Percentiles rank a stretch among this genome's conserved stretches.
These are phyloP conservation scores for Thamnophis sirtalis DNA, from an alignment of 2,113 vertebrate species.

Conservation along the genomic window DNA sequence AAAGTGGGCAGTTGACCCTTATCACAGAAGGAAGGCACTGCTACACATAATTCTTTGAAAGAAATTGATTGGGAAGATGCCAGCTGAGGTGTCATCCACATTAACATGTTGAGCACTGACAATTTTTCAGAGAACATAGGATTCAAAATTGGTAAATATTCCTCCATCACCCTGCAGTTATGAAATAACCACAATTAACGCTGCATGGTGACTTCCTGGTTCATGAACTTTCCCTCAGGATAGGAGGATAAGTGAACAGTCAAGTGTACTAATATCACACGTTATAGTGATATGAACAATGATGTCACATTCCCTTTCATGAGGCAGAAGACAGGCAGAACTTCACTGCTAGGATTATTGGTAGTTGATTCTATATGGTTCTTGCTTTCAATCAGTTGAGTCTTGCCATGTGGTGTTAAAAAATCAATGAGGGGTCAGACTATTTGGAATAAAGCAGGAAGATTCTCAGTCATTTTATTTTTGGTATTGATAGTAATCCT, in stretches of 20 bases:
- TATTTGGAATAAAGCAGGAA: background rate
- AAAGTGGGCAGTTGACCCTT: background rate
- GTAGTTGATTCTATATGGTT: background rate
- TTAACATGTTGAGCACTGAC: background rate
- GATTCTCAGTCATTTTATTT: background rate
- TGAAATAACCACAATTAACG: background rate
- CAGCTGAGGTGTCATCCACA: background rate
- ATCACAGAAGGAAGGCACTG: background rate
- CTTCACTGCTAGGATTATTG: background rate
- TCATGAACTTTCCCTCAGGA: background rate
- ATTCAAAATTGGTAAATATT: background rate
- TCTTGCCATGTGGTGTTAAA: background rate
- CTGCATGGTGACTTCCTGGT: background rate
- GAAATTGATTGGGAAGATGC: background rate
- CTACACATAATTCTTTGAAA: background rate
- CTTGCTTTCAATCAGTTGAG: background rate
- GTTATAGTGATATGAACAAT: background rate
- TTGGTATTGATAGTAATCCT: too few relatives aligned
- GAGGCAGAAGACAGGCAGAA: background rate
- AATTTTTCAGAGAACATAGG: background rate
- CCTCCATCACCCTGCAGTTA: background rate
- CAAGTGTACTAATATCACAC: background rate
- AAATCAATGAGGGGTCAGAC: background rate
- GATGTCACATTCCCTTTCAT: background rate
- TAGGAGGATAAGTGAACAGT: background rate